These are phyloP conservation scores for Lethocerus indicus DNA, from an alignment of 1,140 invertebrate species.

Conservation along the genomic window DNA sequence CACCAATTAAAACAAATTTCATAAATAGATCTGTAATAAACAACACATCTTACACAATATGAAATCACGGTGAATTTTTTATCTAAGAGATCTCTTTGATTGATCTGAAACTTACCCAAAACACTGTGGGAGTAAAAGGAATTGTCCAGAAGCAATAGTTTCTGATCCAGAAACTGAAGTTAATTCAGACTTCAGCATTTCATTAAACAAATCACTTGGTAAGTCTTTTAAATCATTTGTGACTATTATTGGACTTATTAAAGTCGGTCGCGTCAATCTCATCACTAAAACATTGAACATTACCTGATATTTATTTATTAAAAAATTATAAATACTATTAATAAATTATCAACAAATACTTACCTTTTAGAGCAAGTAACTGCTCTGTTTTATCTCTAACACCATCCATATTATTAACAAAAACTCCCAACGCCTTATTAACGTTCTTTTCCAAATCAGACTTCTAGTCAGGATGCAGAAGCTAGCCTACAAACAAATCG, in stretches of 20 bases:
- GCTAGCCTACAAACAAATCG: too few relatives aligned
- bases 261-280: constrained; percentile 72
- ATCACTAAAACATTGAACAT: constrained; percentile 48
- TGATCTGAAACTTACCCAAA: constrained; percentile 59
- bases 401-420: too few relatives aligned
- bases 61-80: not conserved
- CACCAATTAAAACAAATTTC: too few relatives aligned
- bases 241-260: constrained; percentile 60
- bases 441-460: too few relatives aligned
- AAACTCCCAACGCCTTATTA: too few relatives aligned
- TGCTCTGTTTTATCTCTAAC: too few relatives aligned
- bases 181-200: constrained; percentile 58
- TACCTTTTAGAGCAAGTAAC: too few relatives aligned
- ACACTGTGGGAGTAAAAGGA: constrained; percentile 84
- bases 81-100: constrained; percentile 22
- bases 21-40: constrained; percentile 2
- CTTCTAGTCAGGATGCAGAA: too few relatives aligned
- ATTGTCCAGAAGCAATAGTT: constrained; percentile 68
- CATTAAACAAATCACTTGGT: constrained; percentile 57
- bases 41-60: not conserved
- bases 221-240: constrained; percentile 72
- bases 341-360: too few relatives aligned
- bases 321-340: not conserved
- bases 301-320: not conserved
- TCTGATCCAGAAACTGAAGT: constrained; percentile 59